A percentile compares a stretch with the other conserved stretches of the same genome.
Evolutionary conservation across 53 echinoderm and acorn worm species (phyloP).

Genomic region (Stichopus horrens): DNA sequence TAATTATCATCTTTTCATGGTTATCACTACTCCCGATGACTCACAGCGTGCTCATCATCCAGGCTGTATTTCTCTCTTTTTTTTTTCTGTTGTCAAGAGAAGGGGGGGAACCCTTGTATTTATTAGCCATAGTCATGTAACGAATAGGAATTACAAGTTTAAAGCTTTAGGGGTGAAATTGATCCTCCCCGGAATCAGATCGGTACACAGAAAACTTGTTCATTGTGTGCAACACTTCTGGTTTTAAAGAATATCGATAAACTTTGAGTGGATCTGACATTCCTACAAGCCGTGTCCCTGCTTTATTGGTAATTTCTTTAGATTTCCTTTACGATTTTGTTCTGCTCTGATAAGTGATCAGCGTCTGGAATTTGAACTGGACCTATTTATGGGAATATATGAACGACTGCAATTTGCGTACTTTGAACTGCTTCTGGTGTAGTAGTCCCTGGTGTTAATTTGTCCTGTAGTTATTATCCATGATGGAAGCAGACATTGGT

Average conservation of each 20-base stretch:
- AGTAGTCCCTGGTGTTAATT: too few species aligned
- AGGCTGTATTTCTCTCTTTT: neutral
- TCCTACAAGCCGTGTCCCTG: neutral
- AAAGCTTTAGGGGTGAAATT: constrained; percentile 30
- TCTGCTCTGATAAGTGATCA: constrained; percentile 37
- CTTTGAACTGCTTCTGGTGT: neutral
- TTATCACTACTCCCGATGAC: neutral
- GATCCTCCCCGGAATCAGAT: constrained; percentile 28
- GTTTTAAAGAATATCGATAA: constrained; percentile 28
- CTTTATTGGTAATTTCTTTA: neutral
- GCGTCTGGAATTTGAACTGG: constrained; percentile 36
- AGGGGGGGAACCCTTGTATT: neutral
- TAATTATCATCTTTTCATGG: neutral
- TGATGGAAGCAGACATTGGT: too few species aligned
- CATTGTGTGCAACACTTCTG: neutral
- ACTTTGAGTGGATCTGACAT: constrained; percentile 14
- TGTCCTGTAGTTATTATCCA: too few species aligned
- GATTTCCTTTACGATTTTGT: neutral
- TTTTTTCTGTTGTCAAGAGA: too few species aligned
- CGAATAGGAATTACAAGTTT: constrained; percentile 27
- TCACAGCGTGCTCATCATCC: constrained; percentile 12
- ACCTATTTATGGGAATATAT: neutral
- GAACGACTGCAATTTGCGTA: neutral
- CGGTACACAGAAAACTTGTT: neutral
- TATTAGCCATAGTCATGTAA: neutral